Percentiles rank a stretch among this genome's conserved stretches.
These are phyloP conservation scores for Philereme vetulata DNA, from an alignment of 2,888 invertebrate genomes.

Conservation along the genomic window DNA sequence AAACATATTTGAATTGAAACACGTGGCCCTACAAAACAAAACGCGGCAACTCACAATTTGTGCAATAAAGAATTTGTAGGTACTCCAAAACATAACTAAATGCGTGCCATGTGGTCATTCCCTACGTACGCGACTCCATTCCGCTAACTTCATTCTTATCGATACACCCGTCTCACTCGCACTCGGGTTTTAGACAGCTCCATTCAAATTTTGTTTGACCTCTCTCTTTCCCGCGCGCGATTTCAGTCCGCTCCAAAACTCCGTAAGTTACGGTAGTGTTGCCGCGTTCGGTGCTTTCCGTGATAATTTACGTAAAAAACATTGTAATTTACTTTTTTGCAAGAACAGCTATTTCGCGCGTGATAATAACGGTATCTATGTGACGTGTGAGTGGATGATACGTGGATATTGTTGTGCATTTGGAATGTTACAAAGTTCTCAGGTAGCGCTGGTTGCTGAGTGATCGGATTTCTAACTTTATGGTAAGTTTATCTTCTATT, in stretches of 20 bases:
- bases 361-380: conserved; percentile 34
- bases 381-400: conserved; percentile 39
- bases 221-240: conserved; percentile 64
- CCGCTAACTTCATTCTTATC: conserved; percentile 66
- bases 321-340: conserved; percentile 55
- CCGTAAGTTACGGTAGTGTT: conserved; percentile 45
- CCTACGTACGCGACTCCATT: conserved; percentile 61
- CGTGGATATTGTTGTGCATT: conserved; percentile 45
- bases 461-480: conserved; percentile 43
- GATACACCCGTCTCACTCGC: conserved; percentile 52
- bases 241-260: conserved; percentile 61
- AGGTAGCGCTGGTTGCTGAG: conserved; percentile 43
- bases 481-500: conserved; percentile 37
- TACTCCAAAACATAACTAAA: conserved; percentile 61
- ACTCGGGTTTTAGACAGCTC: conserved; percentile 36
- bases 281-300: conserved; percentile 45
- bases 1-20: conserved; percentile 59
- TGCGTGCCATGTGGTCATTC: conserved; percentile 80
- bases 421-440: conserved; percentile 70
- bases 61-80: conserved; percentile 66
- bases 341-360: conserved; percentile 35
- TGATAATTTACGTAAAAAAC: conserved; percentile 75
- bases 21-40: conserved; percentile 69
- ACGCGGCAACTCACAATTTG: conserved; percentile 73
- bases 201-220: conserved; percentile 54